Conservation (phyloP, 2,113 vertebrate genomes). For the Lagopus leucura region DNA sequence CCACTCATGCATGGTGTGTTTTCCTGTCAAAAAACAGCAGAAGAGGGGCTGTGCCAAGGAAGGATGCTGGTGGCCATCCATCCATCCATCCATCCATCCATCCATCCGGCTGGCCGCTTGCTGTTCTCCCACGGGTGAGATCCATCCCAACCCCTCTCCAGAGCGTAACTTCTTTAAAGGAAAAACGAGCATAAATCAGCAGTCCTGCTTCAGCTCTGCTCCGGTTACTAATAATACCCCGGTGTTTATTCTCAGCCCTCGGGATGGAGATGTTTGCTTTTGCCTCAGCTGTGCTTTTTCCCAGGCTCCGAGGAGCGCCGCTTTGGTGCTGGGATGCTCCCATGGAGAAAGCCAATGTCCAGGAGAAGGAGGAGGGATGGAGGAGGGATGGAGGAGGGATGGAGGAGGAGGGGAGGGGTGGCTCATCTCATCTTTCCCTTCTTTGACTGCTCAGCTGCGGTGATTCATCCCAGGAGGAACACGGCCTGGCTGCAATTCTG, state of each 20-base stretch:
- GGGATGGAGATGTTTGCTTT: constrained; percentile 71
- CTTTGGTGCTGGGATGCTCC: constrained; percentile 33
- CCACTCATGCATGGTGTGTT: background rate
- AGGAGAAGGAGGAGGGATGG: background rate
- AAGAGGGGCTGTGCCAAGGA: background rate
- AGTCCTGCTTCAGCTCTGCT: constrained; percentile 51
- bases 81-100: too few species aligned
- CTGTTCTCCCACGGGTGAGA: constrained; percentile 66
- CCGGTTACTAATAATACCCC: constrained; percentile 75
- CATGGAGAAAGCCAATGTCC: background rate
- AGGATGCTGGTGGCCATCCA: rapidly evolving
- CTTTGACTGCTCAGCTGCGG: background rate
- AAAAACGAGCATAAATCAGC: constrained; percentile 66
- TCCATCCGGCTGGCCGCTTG: background rate
- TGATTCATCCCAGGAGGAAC: constrained; percentile 52
- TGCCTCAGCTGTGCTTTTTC: constrained; percentile 66
- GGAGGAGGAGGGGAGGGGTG: background rate
- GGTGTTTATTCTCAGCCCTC: constrained; percentile 70
- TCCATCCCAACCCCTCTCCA: background rate
- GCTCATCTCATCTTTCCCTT: background rate
- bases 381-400: background rate
- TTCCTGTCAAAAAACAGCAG: background rate
- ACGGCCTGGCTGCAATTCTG: background rate
- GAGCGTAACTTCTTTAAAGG: constrained; percentile 53
- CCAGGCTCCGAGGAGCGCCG: constrained; percentile 68